Conservation (phyloP, 2,888 invertebrate genomes). For the Pseudococcus longispinus region DNA sequence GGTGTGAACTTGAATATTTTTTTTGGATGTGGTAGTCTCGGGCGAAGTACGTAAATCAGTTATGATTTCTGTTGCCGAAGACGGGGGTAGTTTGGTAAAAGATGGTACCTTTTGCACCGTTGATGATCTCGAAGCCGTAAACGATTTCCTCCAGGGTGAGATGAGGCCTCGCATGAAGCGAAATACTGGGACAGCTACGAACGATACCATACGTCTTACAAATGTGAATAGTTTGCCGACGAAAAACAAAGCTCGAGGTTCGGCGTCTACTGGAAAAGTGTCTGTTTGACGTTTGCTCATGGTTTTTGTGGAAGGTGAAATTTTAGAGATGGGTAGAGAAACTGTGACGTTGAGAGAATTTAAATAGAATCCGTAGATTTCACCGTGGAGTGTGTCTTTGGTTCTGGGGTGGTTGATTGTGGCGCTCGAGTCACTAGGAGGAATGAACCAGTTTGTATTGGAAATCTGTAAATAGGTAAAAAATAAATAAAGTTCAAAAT, state of each 20-base stretch:
- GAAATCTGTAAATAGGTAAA: neutral
- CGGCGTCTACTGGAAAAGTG: neutral
- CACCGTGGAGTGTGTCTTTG: constrained; percentile 32
- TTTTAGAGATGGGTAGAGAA: neutral
- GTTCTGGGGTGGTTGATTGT: constrained; percentile 42
- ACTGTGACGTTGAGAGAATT: neutral
- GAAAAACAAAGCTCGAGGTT: constrained; percentile 12
- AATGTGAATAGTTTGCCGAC: constrained; percentile 41
- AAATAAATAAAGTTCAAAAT: neutral
- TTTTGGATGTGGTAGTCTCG: no score
- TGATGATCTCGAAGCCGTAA: neutral
- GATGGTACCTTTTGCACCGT: neutral
- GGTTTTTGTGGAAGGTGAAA: neutral
- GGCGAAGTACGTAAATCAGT: neutral
- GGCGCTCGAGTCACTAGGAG: neutral
- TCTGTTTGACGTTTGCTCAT: constrained; percentile 1
- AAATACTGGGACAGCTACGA: constrained; percentile 38
- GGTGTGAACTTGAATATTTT: neutral
- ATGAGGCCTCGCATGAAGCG: constrained; percentile 42
- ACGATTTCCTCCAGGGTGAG: constrained; percentile 29
- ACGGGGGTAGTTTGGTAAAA: neutral
- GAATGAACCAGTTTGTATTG: neutral
- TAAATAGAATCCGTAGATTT: constrained; percentile 47
- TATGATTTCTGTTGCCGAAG: neutral
- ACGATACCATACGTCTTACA: constrained; percentile 30